These are phyloP conservation scores for Cirrhinus mrigala DNA, from an alignment of 2,797 vertebrate genomes.

Conservation along the genomic window DNA sequence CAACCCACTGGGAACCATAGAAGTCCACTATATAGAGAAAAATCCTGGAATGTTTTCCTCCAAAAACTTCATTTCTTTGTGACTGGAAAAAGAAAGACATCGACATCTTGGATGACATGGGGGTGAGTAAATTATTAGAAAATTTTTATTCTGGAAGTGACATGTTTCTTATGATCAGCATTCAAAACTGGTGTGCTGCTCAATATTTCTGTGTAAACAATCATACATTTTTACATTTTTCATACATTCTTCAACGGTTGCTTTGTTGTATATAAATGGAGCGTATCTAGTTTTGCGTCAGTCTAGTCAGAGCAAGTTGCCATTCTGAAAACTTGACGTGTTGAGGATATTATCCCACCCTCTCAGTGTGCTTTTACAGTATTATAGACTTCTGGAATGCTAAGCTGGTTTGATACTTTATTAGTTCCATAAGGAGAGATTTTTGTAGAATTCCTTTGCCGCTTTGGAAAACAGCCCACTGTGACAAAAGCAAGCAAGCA, in stretches of 20 bases:
- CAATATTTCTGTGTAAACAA: neutral
- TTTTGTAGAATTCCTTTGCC: slow-evolving; percentile 39
- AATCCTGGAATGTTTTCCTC: too few relatives aligned
- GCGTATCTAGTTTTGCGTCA: neutral
- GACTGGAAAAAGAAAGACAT: too few relatives aligned
- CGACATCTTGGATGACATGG: too few relatives aligned
- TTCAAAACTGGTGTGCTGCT: neutral
- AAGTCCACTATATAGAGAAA: too few relatives aligned
- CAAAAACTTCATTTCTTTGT: too few relatives aligned
- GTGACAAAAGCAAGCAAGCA: slow-evolving; percentile 31
- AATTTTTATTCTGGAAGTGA: too few relatives aligned
- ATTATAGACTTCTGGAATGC: slow-evolving; percentile 37
- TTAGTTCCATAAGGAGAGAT: slow-evolving; percentile 48
- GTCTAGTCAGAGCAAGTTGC: neutral
- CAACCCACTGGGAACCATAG: too few relatives aligned
- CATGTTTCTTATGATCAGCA: neutral
- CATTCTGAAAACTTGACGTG: neutral
- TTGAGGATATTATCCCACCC: neutral
- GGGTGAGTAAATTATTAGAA: too few relatives aligned
- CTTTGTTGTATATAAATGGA: neutral
- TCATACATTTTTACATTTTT: too few relatives aligned
- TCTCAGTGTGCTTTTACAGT: slow-evolving; percentile 28
- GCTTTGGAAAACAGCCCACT: slow-evolving; percentile 42
- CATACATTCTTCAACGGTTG: neutral
- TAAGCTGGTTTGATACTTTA: slow-evolving; percentile 45